Base-by-base conservation (phyloP, 23 tunicate species). In the Styela clava region DNA sequence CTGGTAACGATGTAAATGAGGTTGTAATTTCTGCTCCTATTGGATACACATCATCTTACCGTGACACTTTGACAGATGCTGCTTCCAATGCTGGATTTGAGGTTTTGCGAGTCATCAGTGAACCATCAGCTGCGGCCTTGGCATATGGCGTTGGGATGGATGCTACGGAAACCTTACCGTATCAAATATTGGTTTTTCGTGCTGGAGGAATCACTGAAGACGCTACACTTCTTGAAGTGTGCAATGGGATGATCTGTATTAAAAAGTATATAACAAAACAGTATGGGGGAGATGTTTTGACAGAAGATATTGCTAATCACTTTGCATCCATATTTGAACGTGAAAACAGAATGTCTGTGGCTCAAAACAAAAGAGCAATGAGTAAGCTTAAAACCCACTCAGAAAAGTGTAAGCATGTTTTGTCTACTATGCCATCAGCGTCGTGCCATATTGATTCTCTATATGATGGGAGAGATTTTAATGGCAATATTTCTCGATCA, bases 51-150 rank as follows among this genome's bases (percentile, higher is more conserved):
- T 21, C 64, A 22, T 22, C 27, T 7, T 76, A 76, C 26, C 81
- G 65, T 29, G 64, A 76, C 0, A 25, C 81, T 24, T 0, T 76
- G 2, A 28, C 9, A 20, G 52, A 76, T 25, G 81, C 81, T 16
- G 81, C 81, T 1, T 33, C 81, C 21, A 52, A 52, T 25, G 81
- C 81, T 27, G 81, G 81, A 36, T 76, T 76, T 76, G 81, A 76
- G 16, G 81, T 76, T 24, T 52, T 76, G 65, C 21, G 81, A 56
- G 65, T 76, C n/a, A 76, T 76, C 20, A 24, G 62, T 32, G 81
- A 37, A 52, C 81, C 81, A 9, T 52, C 81, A 9, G 81, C 81
- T 44, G 81, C 81, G 37, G 52, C 62, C 26, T 26, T 76, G 12
- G 81, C 81, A 7, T 76, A 76, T 52, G 81, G 81, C 5, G 21